Conservation (phyloP, 2,113 vertebrate genomes). For the Nycticorax nycticorax region DNA sequence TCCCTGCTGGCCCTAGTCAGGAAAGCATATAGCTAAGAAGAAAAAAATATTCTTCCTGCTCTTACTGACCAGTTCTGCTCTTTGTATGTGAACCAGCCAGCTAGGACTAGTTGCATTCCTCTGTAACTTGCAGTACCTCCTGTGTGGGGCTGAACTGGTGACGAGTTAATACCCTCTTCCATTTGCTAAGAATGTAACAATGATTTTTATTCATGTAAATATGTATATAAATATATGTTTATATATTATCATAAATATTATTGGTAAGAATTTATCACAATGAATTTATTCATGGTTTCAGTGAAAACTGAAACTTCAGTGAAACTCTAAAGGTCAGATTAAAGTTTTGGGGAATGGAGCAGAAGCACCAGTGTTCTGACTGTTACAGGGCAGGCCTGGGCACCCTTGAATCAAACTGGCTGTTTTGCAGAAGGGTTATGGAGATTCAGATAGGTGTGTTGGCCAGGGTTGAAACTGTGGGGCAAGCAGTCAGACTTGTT, state of each 20-base stretch:
- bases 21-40: slow-evolving; percentile 3
- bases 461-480: neutral
- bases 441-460: neutral
- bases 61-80: neutral
- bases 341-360: neutral
- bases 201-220: no score
- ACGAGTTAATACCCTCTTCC: neutral
- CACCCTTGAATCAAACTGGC: neutral
- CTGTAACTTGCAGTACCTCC: neutral
- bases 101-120: neutral
- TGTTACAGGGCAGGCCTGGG: neutral
- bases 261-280: no score
- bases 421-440: neutral
- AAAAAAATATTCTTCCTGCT: slow-evolving; percentile 29
- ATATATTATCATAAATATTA: no score
- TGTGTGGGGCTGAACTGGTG: neutral
- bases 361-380: neutral
- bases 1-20: neutral
- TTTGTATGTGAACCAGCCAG: neutral
- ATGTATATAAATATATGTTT: no score
- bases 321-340: neutral
- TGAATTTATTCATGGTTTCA: neutral
- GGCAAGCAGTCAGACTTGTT: neutral
- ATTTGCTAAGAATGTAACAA: neutral
- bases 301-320: no score